Conservation (phyloP, 2,113 vertebrate genomes). For the Carassius auratus region DNA sequence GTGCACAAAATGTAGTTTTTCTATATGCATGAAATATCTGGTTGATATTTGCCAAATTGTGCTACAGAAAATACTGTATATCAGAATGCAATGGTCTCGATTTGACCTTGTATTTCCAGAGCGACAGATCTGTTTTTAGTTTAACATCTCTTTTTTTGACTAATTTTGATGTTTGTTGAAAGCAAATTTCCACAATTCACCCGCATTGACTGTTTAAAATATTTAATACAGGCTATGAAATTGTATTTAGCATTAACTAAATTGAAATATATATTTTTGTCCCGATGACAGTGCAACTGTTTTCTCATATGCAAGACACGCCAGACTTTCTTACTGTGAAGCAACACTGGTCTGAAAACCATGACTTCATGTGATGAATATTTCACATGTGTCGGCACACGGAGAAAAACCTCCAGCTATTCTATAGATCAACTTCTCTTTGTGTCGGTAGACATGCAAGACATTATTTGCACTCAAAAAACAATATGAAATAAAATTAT, state of each 20-base stretch:
- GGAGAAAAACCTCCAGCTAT: neutral
- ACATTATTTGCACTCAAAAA: neutral
- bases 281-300: neutral
- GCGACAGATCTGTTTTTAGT: neutral
- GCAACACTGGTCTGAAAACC: neutral
- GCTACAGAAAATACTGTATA: neutral
- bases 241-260: neutral
- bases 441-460: neutral
- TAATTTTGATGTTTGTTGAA: no score
- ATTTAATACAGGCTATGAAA: neutral
- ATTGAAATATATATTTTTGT: neutral
- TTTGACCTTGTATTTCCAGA: neutral
- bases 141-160: neutral
- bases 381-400: neutral
- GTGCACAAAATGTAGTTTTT: neutral
- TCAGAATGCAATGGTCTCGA: neutral
- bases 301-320: neutral
- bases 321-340: constrained; percentile 12
- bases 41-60: neutral
- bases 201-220: neutral
- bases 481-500: neutral
- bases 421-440: neutral
- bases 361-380: neutral
- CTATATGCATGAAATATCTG: neutral
- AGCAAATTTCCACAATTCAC: no score